phyloP scores from a whole-genome alignment of 2,888 invertebrate genomes.

The Mesoligia furuncula region DNA sequence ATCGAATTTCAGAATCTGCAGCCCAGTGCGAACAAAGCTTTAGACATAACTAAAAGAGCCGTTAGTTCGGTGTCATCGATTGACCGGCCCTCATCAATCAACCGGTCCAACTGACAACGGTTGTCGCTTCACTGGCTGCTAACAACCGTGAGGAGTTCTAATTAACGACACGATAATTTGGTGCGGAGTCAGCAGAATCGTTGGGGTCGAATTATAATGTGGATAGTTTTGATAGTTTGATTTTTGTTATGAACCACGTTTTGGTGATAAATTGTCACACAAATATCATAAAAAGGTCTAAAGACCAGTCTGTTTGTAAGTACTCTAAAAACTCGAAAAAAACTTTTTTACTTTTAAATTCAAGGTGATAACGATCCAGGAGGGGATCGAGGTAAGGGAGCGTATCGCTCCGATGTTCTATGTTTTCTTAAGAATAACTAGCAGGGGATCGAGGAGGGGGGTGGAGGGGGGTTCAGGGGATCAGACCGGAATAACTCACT shows the following conservation, averaged over 20 bases:
- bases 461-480: too few relatives aligned
- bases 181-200: conserved; percentile 33
- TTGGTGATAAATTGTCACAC: not conserved
- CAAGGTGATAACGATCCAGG: too few relatives aligned
- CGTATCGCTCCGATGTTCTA: too few relatives aligned
- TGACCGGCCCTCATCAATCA: conserved; percentile 60
- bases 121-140: conserved; percentile 52
- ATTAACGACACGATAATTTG: conserved; percentile 51
- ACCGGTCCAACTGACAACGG: conserved; percentile 46
- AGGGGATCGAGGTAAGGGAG: too few relatives aligned
- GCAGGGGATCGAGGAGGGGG: too few relatives aligned
- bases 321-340: not conserved
- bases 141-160: conserved; percentile 55
- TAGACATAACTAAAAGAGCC: conserved; percentile 33
- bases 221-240: conserved; percentile 17
- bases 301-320: not conserved
- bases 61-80: conserved; percentile 55
- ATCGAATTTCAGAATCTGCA: not conserved
- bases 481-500: too few relatives aligned
- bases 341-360: not conserved
- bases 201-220: conserved; percentile 25
- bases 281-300: not conserved
- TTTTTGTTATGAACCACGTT: conserved; percentile 10
- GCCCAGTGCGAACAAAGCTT: not conserved
- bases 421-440: too few relatives aligned